These are phyloP conservation scores for Numida meleagris DNA, from an alignment of 2,113 vertebrate genomes.

Conservation along the genomic window DNA sequence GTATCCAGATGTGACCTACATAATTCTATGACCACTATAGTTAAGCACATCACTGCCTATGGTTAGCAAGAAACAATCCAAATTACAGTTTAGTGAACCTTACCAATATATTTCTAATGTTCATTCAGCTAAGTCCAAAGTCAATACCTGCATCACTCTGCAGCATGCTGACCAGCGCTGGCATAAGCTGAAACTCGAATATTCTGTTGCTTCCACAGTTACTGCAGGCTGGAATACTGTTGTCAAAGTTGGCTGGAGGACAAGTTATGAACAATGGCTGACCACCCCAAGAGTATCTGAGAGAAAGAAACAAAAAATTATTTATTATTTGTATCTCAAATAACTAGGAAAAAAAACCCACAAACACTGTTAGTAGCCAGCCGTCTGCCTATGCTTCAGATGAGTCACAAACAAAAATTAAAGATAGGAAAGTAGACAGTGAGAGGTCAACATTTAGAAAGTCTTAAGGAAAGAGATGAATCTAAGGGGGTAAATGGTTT, in stretches of 20 bases:
- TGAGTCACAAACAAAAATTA: not conserved
- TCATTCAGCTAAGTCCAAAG: not conserved
- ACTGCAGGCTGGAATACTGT: constrained; percentile 71
- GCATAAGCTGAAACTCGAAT: constrained; percentile 91
- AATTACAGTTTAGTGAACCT: not conserved
- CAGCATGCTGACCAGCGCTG: constrained; percentile 84
- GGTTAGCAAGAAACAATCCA: not conserved
- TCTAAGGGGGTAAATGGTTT: not conserved
- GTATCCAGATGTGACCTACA: not conserved
- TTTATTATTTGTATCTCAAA: not conserved
- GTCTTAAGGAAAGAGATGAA: not conserved
- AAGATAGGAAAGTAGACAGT: not conserved
- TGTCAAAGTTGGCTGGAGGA: constrained; percentile 40
- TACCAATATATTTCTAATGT: not conserved
- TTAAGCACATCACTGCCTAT: fast-evolving
- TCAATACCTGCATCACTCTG: constrained; percentile 64
- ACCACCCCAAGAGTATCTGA: constrained; percentile 84
- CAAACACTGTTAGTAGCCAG: not conserved
- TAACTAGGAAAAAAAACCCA: not conserved
- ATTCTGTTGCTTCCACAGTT: constrained; percentile 77
- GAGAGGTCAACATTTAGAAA: not conserved
- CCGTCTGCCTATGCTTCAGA: not conserved
- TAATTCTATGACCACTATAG: not conserved
- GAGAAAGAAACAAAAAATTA: not conserved
- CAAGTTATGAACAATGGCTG: constrained; percentile 80